Conservation (phyloP, 2,113 vertebrate genomes). For the Alligator sinensis region DNA sequence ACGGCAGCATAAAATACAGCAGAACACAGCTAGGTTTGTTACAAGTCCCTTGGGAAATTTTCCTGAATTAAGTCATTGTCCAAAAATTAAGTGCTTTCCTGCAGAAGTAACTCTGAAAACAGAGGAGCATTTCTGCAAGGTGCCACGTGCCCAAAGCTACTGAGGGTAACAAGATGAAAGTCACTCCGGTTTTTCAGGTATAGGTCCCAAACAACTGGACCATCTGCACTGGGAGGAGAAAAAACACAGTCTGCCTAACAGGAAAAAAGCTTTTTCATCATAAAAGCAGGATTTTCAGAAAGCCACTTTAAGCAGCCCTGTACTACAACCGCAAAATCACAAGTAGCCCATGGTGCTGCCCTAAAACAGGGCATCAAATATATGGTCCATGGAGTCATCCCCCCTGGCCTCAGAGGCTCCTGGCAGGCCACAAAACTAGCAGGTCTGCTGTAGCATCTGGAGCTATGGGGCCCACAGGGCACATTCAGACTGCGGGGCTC, state of each 20-base stretch:
- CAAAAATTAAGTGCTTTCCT: neutral
- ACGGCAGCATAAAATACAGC: neutral
- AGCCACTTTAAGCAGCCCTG: neutral
- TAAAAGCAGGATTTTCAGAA: neutral
- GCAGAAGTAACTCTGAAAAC: neutral
- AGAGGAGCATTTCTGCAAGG: neutral
- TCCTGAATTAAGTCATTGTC: neutral
- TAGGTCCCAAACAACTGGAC: neutral
- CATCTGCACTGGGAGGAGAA: neutral
- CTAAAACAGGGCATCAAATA: neutral
- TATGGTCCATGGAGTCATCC: too few species aligned
- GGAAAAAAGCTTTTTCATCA: neutral
- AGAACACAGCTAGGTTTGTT: neutral
- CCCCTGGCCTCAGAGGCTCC: too few species aligned
- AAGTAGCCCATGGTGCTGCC: neutral
- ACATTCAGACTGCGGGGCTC: too few species aligned
- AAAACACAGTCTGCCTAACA: neutral
- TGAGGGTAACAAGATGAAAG: neutral
- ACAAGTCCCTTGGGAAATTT: neutral
- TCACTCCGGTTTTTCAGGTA: neutral
- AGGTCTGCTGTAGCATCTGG: too few species aligned
- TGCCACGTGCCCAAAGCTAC: rapidly evolving
- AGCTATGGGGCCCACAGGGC: too few species aligned
- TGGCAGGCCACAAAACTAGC: too few species aligned
- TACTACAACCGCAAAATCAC: neutral